A percentile compares a stretch with the other conserved stretches of the same genome.
Conservation (phyloP, 1,140 invertebrate genomes). For the Cherax quadricarinatus region DNA sequence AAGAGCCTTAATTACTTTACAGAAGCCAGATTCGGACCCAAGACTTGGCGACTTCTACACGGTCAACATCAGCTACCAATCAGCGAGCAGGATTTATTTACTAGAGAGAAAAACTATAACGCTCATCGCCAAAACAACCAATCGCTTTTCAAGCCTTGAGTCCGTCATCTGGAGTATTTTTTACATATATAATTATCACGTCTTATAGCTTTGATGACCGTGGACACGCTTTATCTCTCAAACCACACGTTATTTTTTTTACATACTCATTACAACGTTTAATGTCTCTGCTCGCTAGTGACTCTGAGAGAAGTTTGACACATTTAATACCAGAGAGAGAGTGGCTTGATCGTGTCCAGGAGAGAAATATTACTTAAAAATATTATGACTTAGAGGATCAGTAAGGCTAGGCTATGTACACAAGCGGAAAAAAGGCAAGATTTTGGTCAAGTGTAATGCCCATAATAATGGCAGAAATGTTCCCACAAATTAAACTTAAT, state of each 20-base stretch:
- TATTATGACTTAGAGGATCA: slow-evolving; percentile 55
- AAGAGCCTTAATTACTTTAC: slow-evolving; percentile 20
- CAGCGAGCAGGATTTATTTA: not conserved
- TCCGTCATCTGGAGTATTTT: not conserved
- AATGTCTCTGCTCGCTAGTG: no score
- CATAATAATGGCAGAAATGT: slow-evolving; percentile 3
- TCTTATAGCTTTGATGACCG: slow-evolving; percentile 61
- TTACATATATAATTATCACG: slow-evolving; percentile 38
- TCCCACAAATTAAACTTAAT: not conserved
- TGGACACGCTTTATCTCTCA: slow-evolving; percentile 4
- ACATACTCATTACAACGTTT: no score
- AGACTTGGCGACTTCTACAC: not conserved
- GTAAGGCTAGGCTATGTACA: slow-evolving; percentile 40
- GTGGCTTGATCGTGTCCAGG: slow-evolving; percentile 23
- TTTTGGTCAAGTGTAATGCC: slow-evolving; percentile 13
- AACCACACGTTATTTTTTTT: not conserved
- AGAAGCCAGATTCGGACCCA: not conserved
- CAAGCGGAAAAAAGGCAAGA: slow-evolving; percentile 30
- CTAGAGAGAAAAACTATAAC: not conserved
- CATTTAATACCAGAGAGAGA: not conserved
- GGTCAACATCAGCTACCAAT: not conserved
- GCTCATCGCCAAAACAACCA: not conserved
- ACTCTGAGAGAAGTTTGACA: no score
- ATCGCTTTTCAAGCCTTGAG: not conserved
- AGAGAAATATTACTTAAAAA: slow-evolving; percentile 36